Base-by-base conservation (phyloP, 2,113 vertebrate genomes). In the Ovis aries region DNA sequence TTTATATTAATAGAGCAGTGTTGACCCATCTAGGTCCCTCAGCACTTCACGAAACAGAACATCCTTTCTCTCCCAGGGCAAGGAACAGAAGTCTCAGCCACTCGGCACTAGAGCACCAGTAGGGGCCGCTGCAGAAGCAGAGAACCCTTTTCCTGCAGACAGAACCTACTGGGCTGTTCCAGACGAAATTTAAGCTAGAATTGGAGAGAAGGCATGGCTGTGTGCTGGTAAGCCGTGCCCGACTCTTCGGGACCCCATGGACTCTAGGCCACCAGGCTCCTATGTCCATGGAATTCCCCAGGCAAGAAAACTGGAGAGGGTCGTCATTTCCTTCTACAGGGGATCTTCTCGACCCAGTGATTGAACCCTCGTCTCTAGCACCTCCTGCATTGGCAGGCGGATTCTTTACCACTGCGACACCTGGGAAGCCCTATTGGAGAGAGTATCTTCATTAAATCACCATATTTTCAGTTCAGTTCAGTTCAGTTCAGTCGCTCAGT, bases 1-100 rank as follows among this genome's bases (percentile, higher is more conserved):
- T 90, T 93, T 87, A 94, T 96, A 91, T 94, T 97, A 95, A 90
- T 74, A 96, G 88, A 95, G 81, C 48, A 88, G 55, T 9, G 12
- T 77, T 88, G 84, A 89, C 14, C 95, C 64, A 90, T 67, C 43
- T 55, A 67, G 59, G 90, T 40, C 62, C 50, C 55, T 82, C n/a
- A 27, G 8, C 55, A 77, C 50, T 88, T 90, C 36, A 82, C 7
- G 52, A 90, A 85, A 93, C 90, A 53, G 48, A 92, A 89, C 19
- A 59, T 82, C 53, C 74, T 97, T 96, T 97, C 83, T 96, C 78
- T 88, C 53, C 31, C 40, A 62, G 55, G n/a, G 25, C 33, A 27
- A 27, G 13, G 53, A 96, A 71, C 36, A 40, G 67, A 71, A 78
- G n/a, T 21, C 36, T 43, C 40, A 50, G 57, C 52, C 14, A 3